phyloP scores from a whole-genome alignment of 2,797 vertebrate genomes.

The Karalla daura region DNA sequence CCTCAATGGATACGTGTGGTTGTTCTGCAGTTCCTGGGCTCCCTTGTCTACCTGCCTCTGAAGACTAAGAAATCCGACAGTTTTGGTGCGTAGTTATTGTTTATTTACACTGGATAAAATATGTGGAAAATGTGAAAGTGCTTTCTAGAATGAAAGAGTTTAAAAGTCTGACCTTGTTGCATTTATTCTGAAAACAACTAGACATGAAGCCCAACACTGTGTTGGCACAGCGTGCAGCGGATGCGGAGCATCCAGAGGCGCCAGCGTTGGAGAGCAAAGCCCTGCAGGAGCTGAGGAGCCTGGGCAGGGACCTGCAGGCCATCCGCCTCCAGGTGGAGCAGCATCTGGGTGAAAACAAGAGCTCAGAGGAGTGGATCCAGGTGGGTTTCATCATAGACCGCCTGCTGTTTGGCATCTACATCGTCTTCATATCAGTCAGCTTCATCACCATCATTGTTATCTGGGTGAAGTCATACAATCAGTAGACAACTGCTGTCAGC shows the following conservation, averaged over 20 bases:
- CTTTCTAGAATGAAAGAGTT: too few relatives aligned
- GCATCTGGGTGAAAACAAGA: slow-evolving; percentile 40
- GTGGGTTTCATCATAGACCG: slow-evolving; percentile 82
- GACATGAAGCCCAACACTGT: slow-evolving; percentile 21
- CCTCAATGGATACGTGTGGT: slow-evolving; percentile 76
- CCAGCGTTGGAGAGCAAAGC: slow-evolving; percentile 27
- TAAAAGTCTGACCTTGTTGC: too few relatives aligned
- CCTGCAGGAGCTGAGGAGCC: slow-evolving; percentile 71
- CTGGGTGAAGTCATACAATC: slow-evolving; percentile 67
- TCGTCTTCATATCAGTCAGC: slow-evolving; percentile 80
- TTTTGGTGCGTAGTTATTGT: slow-evolving; percentile 36
- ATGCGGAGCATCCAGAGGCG: neutral
- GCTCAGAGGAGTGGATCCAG: slow-evolving; percentile 78
- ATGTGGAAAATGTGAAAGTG: neutral
- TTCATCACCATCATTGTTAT: slow-evolving; percentile 78
- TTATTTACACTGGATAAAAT: neutral
- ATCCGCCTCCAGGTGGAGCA: slow-evolving; percentile 73
- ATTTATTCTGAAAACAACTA: slow-evolving; percentile 22
- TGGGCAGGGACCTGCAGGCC: slow-evolving; percentile 67
- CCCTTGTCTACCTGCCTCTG: slow-evolving; percentile 59
- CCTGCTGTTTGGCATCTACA: slow-evolving; percentile 80
- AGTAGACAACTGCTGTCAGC: slow-evolving; percentile 27
- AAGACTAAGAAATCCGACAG: slow-evolving; percentile 23
- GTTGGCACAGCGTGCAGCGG: neutral
- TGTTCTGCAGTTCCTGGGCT: slow-evolving; percentile 66